phyloP scores from a whole-genome alignment of 2,888 invertebrate species.

The Odontothrips loti region DNA sequence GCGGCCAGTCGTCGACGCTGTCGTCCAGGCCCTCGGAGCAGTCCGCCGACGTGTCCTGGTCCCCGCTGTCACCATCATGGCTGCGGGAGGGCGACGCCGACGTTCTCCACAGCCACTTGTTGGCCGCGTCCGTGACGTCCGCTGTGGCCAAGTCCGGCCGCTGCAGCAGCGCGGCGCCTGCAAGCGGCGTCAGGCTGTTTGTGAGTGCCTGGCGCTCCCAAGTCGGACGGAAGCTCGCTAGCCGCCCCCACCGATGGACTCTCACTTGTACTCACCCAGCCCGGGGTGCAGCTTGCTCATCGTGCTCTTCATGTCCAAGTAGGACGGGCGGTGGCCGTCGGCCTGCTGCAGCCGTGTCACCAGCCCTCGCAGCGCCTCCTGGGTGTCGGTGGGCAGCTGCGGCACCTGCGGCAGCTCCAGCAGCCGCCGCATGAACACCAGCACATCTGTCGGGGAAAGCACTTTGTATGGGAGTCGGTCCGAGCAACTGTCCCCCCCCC shows the following conservation, averaged over 20 bases:
- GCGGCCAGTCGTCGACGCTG: conserved; percentile 13
- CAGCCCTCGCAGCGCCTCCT: neutral
- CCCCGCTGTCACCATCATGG: neutral
- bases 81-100: neutral
- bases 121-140: neutral
- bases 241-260: neutral
- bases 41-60: conserved; percentile 15
- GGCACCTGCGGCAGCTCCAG: neutral
- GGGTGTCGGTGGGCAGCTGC: neutral
- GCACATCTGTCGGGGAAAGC: neutral
- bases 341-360: conserved; percentile 6
- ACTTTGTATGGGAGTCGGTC: no score
- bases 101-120: neutral
- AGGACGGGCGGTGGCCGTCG: neutral
- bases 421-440: conserved; percentile 8
- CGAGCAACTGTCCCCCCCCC: no score
- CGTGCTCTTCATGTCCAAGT: neutral
- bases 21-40: conserved; percentile 11
- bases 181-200: neutral
- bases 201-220: no score
- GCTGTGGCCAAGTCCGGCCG: neutral
- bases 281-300: neutral
- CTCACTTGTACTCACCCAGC: neutral
- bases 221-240: no score
- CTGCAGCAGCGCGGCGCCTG: neutral